Base-by-base conservation (phyloP, 2,797 vertebrate species). In the Melanotaenia pygmaea region DNA sequence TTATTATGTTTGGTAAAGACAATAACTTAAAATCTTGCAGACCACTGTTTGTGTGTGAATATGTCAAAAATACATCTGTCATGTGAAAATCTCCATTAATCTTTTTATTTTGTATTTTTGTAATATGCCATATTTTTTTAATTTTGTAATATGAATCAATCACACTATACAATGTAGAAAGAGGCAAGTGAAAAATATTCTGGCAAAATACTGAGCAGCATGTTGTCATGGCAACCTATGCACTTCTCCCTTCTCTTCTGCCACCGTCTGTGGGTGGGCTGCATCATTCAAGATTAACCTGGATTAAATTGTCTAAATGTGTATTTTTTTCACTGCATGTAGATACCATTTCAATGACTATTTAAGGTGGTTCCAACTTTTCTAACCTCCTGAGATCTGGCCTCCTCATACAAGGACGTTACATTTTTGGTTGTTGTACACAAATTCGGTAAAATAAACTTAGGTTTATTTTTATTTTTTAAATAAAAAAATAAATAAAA, bases 211-310 rank as follows among this genome's bases (percentile, higher is more conserved):
- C 58, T 72, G 72, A 64, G 51, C 43, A 78, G 76, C 67, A 70
- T 22, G 75, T 85, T 60, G 79, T 67, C 86, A 84, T 85, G 74
- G 73, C 62, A 76, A 84, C 73, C n/a, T 14, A 65, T 73, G 69
- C 71, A 63, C 59, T 63, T 67, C 65, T 72, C 70, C 76, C 58
- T 24, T 64, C 68, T 73, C 70, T 14, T 35, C 72, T 65, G 54
- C 70, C 50, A 7, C 24, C 9, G 53, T 71, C 62, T 70, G 82
- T 85, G 77, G 72, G 86, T 77, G 56, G 77, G 65, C 80, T 65
- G 65, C 57, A 47, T 60, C 57, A 7, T 75, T 72, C 82, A 79
- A 60, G 54, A 77, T 82, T 80, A 79, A 82, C 60, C 53, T 60
- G 61, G 65, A 85, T 85, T 83, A 70, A 58, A 75, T 16, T 11